Evolutionary conservation across 2,797 vertebrate genomes (phyloP).

Genomic region (Decapterus maruadsi): DNA sequence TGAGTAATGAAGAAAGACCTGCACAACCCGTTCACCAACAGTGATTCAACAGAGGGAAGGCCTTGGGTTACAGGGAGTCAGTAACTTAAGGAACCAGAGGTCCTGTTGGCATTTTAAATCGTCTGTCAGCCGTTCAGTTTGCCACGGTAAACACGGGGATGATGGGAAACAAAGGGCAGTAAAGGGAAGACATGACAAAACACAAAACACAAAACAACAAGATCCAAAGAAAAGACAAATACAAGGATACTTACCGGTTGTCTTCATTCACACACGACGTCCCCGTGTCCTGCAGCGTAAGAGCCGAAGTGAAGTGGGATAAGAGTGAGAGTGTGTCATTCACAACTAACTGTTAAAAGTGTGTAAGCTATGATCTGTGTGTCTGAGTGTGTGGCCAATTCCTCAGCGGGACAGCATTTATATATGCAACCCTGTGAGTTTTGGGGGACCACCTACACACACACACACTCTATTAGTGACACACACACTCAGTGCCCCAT

Average conservation of each 20-base stretch:
- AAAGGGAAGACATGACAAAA: neutral
- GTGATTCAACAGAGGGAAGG: neutral
- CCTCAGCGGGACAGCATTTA: conserved; percentile 73
- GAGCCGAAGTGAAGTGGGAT: neutral
- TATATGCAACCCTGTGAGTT: conserved; percentile 77
- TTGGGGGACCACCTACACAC: conserved; percentile 51
- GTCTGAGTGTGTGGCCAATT: conserved; percentile 52
- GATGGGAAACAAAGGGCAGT: neutral
- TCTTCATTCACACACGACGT: neutral
- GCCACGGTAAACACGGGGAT: conserved; percentile 1
- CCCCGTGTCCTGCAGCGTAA: neutral
- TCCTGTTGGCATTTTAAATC: conserved; percentile 14
- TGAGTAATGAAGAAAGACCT: neutral
- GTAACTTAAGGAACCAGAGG: neutral
- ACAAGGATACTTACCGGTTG: conserved; percentile 60
- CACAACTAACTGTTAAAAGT: conserved; percentile 15
- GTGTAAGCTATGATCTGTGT: conserved; percentile 22
- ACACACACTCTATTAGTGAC: conserved; percentile 40
- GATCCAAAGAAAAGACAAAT: conserved; percentile 19
- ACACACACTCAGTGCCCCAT: conserved; percentile 29
- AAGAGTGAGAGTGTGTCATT: neutral
- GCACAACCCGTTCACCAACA: conserved; percentile 11
- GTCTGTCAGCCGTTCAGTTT: neutral
- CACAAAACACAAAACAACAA: neutral
- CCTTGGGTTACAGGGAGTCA: conserved; percentile 4